Evolutionary conservation across 1,140 invertebrate species (phyloP), one percentile per base, ranked within the genome.

Genomic region (Drosophila nigrodunni): DNA sequence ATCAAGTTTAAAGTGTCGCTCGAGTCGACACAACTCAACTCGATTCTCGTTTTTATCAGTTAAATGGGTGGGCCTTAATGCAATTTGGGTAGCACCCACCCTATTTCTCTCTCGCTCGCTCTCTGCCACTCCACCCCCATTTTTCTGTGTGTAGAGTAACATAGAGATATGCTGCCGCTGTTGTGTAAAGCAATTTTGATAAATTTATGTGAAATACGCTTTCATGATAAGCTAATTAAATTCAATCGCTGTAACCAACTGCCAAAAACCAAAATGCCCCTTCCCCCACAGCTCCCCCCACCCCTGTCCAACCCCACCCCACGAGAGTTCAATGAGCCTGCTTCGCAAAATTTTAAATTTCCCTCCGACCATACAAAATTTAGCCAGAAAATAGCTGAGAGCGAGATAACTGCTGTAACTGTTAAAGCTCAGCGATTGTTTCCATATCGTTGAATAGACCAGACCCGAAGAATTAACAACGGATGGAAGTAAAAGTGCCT

Each of bases 171-270:
- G 34, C 44, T 59, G 66, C 58, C 61, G 78, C 77, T 86, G 82
- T 78, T 88, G 83, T 83, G 85, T 83, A 82, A 88, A 77, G 85
- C 85, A 88, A 88, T 88, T 88, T 88, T 88, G 83, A 88, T 88
- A 88, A 88, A 88, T 88, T 88, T 88, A 89, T 88, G 85, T 80
- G 85, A 87, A 88, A 88, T 88, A 88, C 83, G 83, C 83, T 88
- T 88, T 88, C 85, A 89, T 88, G 85, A 88, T 88, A 88, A 88
- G 83, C 83, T 88, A 89, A 88, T 88, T 88, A 88, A 88, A 89
- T 88, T 88, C 85, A 88, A 88, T 88, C 83, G 83, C 83, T 82
- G 83, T 87, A 88, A 80, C 83, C 85, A 81, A 79, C 82, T 87
- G 49, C 79, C 80, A 80, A 87, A 82, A 87, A 82, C 83, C 80